Base-by-base conservation (phyloP, 92 coral and sea anemone genomes). In the Pocillopora meandrina region DNA sequence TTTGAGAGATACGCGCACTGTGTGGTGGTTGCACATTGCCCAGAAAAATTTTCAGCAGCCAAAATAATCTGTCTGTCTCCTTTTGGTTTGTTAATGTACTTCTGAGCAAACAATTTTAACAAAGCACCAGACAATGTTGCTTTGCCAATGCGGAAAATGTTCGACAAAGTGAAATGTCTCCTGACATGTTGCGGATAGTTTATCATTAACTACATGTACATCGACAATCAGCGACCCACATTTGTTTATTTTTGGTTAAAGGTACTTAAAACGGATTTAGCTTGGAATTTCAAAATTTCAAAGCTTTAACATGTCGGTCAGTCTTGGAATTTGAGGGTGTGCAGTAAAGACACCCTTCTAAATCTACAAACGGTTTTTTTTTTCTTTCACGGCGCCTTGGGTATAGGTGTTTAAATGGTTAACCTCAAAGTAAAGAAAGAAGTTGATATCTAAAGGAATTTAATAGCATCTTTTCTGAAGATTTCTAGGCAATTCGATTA, bases 261-360 rank as follows among this genome's bases (percentile, higher is more conserved):
- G 85, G 85, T 81, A 70, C 71, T 70, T 33, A 35, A 60, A 81
- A 57, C 23, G 58, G 85, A 81, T 71, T 70, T 36, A 68, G 85
- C 59, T 57, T 34, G 77, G 77, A 81, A 69, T 58, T 21, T 21
- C 33, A 66, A 59, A 70, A 81, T 81, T 81, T 77, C 85, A 36
- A 59, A 12, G 65, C 34, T 68, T 42, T 42, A 7, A 42, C 8
- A 42, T 42, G 52, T 42, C 52, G 52, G 52, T 42, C 52, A 42
- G 5, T 42, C 52, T 42, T 42, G 52, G 52, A 42, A 42, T 42
- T 42, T 42, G 8, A 3, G 52, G 1, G 52, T 42, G 52, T 42
- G 52, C 52, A 42, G 52, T 42, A 42, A 42, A 42, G 52, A 26
- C 1, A 26, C 31, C 31, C 31, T 26, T 26, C 31, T 26, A 26